Conservation (phyloP, 2,888 invertebrate genomes). For the Camptogramma bilineatum region DNA sequence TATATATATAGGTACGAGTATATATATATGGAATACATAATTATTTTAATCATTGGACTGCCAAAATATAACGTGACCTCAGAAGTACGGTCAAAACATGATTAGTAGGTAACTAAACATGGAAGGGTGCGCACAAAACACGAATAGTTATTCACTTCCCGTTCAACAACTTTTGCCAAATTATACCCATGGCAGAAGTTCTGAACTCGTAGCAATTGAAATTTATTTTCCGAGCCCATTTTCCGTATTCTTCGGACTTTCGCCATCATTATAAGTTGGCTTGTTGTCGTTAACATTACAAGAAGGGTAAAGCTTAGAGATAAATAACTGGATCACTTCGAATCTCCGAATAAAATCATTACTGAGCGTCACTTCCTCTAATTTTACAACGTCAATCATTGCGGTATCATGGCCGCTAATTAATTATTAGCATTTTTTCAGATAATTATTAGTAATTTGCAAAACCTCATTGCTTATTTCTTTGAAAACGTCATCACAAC, state of each 20-base stretch:
- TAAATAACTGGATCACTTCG: not conserved
- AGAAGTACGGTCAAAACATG: too few relatives aligned
- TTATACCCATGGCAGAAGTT: conserved; percentile 36
- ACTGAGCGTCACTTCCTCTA: too few relatives aligned
- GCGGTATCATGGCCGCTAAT: too few relatives aligned
- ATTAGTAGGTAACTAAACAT: not conserved
- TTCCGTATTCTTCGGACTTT: conserved; percentile 43
- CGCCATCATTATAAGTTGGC: conserved; percentile 53
- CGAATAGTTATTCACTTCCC: conserved; percentile 15
- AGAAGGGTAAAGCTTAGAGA: conserved; percentile 27
- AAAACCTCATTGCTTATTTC: too few relatives aligned
- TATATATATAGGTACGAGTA: not conserved
- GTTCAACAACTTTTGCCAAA: conserved; percentile 29
- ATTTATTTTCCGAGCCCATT: conserved; percentile 33
- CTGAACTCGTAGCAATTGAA: conserved; percentile 36
- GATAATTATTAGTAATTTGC: too few relatives aligned
- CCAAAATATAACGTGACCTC: too few relatives aligned
- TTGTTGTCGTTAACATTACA: conserved; percentile 50
- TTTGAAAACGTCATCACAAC: too few relatives aligned
- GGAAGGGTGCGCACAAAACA: conserved; percentile 3
- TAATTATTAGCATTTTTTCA: too few relatives aligned
- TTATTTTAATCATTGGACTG: too few relatives aligned
- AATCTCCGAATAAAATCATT: not conserved
- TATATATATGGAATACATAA: too few relatives aligned
- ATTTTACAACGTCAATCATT: too few relatives aligned